Conservation (phyloP, 2,797 vertebrate genomes). For the Rhynchonycteris naso region DNA sequence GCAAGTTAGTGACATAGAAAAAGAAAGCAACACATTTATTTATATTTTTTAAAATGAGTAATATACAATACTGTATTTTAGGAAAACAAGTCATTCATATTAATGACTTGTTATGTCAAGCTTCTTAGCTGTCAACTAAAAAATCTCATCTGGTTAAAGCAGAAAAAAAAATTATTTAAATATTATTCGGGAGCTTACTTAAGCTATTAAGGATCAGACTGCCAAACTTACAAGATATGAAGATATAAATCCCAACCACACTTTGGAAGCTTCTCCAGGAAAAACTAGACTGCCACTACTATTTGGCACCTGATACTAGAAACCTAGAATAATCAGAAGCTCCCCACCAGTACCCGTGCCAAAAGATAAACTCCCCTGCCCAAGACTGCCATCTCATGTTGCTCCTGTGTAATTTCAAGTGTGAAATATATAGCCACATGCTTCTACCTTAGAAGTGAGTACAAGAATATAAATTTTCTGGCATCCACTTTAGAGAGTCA, state of each 20-base stretch:
- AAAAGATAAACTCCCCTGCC: background rate
- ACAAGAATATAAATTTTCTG: constrained; percentile 33
- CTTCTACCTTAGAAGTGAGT: background rate
- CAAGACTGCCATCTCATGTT: background rate
- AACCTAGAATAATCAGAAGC: constrained; percentile 7
- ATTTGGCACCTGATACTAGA: background rate
- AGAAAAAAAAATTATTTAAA: constrained; percentile 53
- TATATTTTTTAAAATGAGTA: constrained; percentile 50
- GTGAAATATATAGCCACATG: background rate
- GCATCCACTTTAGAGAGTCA: background rate
- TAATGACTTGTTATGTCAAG: background rate
- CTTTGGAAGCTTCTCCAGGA: constrained; percentile 11
- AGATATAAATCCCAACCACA: background rate
- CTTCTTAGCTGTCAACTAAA: constrained; percentile 46
- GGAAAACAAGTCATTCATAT: constrained; percentile 47
- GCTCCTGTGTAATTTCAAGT: background rate
- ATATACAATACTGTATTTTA: constrained; percentile 38
- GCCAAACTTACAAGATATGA: background rate
- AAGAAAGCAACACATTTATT: constrained; percentile 11
- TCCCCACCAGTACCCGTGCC: background rate
- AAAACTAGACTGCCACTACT: constrained; percentile 23
- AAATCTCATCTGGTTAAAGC: constrained; percentile 40
- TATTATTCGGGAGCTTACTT: background rate
- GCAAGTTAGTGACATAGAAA: constrained; percentile 40
- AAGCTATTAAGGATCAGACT: constrained; percentile 14